Evolutionary conservation across 2,888 invertebrate genomes (phyloP), one percentile per base, ranked within the genome.

Genomic region (Ischnura elegans): DNA sequence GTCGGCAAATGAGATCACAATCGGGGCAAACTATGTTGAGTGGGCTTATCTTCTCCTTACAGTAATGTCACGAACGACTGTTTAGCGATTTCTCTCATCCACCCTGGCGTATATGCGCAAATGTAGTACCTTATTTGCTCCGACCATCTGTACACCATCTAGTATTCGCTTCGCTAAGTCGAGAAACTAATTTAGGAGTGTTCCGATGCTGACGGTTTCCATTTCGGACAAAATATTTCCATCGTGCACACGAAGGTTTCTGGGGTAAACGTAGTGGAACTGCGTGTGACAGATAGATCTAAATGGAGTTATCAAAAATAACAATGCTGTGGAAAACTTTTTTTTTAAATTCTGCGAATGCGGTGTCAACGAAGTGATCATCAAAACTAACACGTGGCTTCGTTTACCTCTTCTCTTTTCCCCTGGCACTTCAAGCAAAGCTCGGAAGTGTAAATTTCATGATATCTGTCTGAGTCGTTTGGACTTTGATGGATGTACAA

Each of bases 391-490:
- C 66, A 21, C 66, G 5, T 29, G 66, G 29, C 29, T 0, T 66
- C 29, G n/a, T 29, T 29, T 13, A 13, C 0, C 66, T n/a, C 6
- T 47, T n/a, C 66, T 29, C 0, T 29, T 29, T 13, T 29, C 2
- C 21, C 29, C 29, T 66, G 6, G 29, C 66, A 66, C 66, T 29
- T 66, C 10, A 29, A 5, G 66, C 29, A 13, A 66, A 66, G 21
- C n/a, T 66, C n/a, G 66, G 66, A 29, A 29, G 66, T 29, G 29
- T n/a, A 8, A 66, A 29, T n/a, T 29, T 29, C n/a, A 66, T 66
- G 66, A 29, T 66, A 66, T 66, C 66, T 29, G 66, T 66, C 66
- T n/a, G n/a, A n/a, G n/a, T n/a, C n/a, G n/a, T n/a, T n/a, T n/a
- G n/a, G n/a, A n/a, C n/a, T n/a, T n/a, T n/a, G n/a, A n/a, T n/a